A percentile compares a stretch with the other conserved stretches of the same genome.
Evolutionary conservation across 2,888 invertebrate species (phyloP).

Genomic region (Caenorhabditis sp.): DNA sequence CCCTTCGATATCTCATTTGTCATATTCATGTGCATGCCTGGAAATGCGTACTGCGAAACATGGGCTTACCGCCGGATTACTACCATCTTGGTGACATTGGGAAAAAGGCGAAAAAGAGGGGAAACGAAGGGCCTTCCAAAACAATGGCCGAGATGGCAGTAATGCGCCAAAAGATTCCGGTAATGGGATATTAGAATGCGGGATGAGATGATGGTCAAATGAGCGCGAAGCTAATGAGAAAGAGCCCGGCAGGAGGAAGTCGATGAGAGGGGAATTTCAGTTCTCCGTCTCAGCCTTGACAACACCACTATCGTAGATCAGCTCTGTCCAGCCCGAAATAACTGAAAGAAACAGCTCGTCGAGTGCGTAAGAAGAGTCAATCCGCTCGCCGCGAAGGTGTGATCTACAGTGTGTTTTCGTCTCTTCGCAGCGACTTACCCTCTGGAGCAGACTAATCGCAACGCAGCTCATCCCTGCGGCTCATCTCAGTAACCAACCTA

Average conservation of each 20-base stretch:
- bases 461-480: slow-evolving; percentile 16
- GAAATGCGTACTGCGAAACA: slow-evolving; percentile 43
- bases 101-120: neutral
- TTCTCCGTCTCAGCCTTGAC: no score
- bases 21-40: slow-evolving; percentile 47
- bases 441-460: slow-evolving; percentile 6
- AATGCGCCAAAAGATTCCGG: slow-evolving; percentile 17
- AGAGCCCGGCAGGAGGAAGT: neutral
- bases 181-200: slow-evolving; percentile 38
- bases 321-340: no score
- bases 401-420: slow-evolving; percentile 13
- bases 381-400: slow-evolving; percentile 11
- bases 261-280: no score
- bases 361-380: slow-evolving; percentile 12
- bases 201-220: neutral
- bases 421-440: slow-evolving; percentile 4
- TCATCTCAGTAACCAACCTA: neutral
- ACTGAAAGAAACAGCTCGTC: no score
- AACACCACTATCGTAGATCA: no score
- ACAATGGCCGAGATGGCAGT: slow-evolving; percentile 8
- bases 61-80: slow-evolving; percentile 56
- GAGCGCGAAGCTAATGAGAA: neutral
- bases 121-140: slow-evolving; percentile 9
- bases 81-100: slow-evolving; percentile 51
- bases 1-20: slow-evolving; percentile 55